Base-by-base conservation (phyloP, 2,888 invertebrate genomes). In the Hybos culiciformis region DNA sequence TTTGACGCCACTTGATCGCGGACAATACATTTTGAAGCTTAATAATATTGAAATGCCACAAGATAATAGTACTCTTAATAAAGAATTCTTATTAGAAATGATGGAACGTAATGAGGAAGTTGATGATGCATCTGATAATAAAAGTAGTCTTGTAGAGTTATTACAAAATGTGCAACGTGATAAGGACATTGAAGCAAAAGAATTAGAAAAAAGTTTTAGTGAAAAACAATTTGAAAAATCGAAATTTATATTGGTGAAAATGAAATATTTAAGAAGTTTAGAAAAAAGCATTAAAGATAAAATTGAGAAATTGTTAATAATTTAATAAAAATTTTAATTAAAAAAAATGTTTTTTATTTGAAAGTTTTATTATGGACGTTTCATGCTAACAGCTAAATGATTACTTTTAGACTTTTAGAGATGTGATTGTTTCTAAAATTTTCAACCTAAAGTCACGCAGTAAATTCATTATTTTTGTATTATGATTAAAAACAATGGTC, bases 41-140 rank as follows among this genome's bases (percentile, higher is more conserved):
- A 70, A 77, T 50, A 82, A 81, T 1, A 62, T 75, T 44, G 67
- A 72, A 11, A 70, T 85, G 49, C 73, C 79, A 1, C 80, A 83
- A 59, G 61, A 64, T 20, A 73, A 76, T 29, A 79, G 80, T 15
- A 72, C 75, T 48, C 57, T 78, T 11, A 77, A 84, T 54, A 70
- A 74, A 41, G 70, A 72, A 49, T 85, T 90, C 59, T 70, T 91
- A 0, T 75, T 80, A 70, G 71, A 80, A 61, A 83, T 93, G 49
- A 87, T 94, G 87, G 88, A 88, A 57, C 73, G 81, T 43, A 93
- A 92, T 65, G 92, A 93, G 69, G 77, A 81, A 62, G 76, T 91
- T 2, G 81, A 80, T 53, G 77, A 75, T 45, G 80, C 82, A 5
- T 5, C 18, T 0, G 41, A 33, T 4, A 66, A 70, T 11, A 66